Percentiles rank a stretch among this genome's conserved stretches.
These are phyloP conservation scores for Copsychus sechellarum DNA, from an alignment of 2,113 vertebrate genomes.

Conservation along the genomic window DNA sequence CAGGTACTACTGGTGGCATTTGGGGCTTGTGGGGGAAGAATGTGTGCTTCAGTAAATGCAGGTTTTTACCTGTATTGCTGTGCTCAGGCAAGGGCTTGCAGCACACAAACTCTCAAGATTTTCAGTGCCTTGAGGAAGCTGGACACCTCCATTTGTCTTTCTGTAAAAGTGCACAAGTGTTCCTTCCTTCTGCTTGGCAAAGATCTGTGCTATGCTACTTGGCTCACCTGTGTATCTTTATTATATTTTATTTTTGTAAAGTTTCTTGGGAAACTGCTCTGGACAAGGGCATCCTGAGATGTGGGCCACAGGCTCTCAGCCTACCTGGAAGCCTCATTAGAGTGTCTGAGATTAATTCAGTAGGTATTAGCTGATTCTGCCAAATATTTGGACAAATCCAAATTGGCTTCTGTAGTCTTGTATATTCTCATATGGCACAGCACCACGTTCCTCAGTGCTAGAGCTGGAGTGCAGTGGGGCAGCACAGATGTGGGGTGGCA, in stretches of 20 bases:
- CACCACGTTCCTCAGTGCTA: accelerated
- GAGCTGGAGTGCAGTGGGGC: not conserved
- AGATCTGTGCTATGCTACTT: not conserved
- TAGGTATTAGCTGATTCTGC: not conserved
- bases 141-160: not conserved
- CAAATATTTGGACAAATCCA: not conserved
- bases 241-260: not conserved
- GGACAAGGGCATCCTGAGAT: not conserved
- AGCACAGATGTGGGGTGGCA: too few species aligned
- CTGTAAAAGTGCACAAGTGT: not conserved
- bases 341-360: not conserved
- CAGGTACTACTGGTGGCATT: not conserved
- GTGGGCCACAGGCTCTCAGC: not conserved
- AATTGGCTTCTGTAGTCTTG: not conserved
- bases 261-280: not conserved
- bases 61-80: not conserved
- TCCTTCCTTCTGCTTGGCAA: not conserved
- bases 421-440: accelerated
- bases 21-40: too few species aligned
- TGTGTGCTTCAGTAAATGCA: not conserved
- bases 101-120: not conserved
- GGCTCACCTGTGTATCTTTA: not conserved
- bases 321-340: not conserved
- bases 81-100: not conserved
- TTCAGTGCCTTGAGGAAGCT: accelerated